Evolutionary conservation across 2,888 invertebrate species (phyloP), one percentile per base, ranked within the genome.

Genomic region (Clanis bilineata): DNA sequence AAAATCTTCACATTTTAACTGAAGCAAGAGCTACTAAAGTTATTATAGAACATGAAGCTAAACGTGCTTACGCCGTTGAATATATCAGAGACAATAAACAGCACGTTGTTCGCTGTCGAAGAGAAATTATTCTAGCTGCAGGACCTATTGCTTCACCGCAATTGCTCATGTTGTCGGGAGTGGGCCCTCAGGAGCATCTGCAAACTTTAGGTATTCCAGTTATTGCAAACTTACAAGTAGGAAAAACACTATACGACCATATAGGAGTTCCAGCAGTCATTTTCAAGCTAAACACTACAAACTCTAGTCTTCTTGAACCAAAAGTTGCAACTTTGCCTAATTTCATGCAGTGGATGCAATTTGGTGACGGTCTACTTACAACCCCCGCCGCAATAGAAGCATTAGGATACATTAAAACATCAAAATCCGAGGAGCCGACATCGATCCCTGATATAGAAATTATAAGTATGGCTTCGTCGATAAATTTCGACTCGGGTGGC

Each of bases 121-220:
- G 96, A 74, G 97, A 97, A 88, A 94, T 98, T 0, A 96, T 98
- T 63, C 76, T 98, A 21, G 95, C 96, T 9, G 97, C 97, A 0
- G 98, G 98, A 0, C 94, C 97, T 0, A 95, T 98, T 64, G 97
- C 96, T 72, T 96, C 97, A 0, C 97, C 98, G 0, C 98, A 98
- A 81, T 79, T 98, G 15, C 93, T 98, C n/a, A 96, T 98, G 96
- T 84, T 98, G 1, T 97, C 97, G 4, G 97, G 97, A 10, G 79
- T 94, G 12, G 94, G 94, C 0, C 94, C 94, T 0, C 81, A 83
- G 62, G 85, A 94, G 63, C 93, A 95, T 73, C 85, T 95, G 1
- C 79, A 92, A 62, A 83, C 90, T 7, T 83, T 94, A 4, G 92
- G 91, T 0, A 93, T 96, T 62, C 94, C 95, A 0, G 85, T 95